Evolutionary conservation across 2,113 vertebrate species (phyloP).

Genomic region (Macquaria australasica): DNA sequence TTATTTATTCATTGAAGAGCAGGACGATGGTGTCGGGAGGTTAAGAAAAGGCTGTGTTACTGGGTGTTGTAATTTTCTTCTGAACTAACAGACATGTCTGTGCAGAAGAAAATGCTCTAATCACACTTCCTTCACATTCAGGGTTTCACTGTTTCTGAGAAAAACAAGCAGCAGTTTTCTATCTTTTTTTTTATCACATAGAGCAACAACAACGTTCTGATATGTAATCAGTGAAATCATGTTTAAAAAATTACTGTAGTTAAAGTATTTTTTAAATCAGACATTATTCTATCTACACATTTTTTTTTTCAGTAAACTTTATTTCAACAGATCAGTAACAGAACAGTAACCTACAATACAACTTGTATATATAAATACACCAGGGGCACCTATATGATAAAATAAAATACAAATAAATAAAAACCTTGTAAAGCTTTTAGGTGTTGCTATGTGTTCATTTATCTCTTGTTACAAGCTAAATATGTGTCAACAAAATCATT

Average conservation of each 20-base stretch:
- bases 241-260: background rate
- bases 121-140: constrained; percentile 44
- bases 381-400: background rate
- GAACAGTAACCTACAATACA: background rate
- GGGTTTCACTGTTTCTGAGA: constrained; percentile 7
- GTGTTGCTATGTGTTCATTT: too few species aligned
- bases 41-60: too few species aligned
- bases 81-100: background rate
- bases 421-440: background rate
- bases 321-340: too few species aligned
- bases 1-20: constrained; percentile 4
- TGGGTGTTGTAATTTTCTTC: background rate
- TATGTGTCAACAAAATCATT: too few species aligned
- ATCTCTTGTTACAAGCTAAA: too few species aligned
- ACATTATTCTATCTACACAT: background rate
- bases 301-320: too few species aligned
- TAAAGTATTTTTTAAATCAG: background rate
- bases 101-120: constrained; percentile 14
- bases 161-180: background rate
- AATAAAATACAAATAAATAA: background rate
- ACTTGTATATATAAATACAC: background rate
- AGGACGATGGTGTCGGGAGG: background rate
- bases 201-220: constrained; percentile 8
- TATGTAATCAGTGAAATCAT: background rate
- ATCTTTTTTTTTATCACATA: too few species aligned